Evolutionary conservation across 2,888 invertebrate genomes (phyloP).

Genomic region (Halictus ligatus): DNA sequence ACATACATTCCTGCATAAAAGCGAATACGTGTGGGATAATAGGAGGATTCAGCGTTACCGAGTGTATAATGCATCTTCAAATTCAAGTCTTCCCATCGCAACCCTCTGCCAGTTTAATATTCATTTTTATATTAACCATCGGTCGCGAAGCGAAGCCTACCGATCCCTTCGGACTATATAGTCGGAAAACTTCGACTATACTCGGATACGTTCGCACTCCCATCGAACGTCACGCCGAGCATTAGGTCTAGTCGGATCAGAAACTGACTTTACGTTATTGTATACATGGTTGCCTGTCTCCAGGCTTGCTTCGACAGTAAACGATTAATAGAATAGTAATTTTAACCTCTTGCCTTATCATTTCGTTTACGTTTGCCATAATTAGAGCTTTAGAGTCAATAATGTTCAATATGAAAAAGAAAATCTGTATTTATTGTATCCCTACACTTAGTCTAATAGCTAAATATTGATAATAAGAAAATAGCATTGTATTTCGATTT

Average conservation of each 20-base stretch:
- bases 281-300: neutral
- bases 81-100: conserved; percentile 42
- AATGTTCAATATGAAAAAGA: too few relatives aligned
- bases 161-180: neutral
- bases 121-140: conserved; percentile 15
- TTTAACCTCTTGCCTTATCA: neutral
- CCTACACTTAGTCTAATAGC: too few relatives aligned
- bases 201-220: neutral
- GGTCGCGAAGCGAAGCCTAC: neutral
- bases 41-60: conserved; percentile 47
- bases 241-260: neutral
- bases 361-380: too few relatives aligned
- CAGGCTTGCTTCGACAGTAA: neutral
- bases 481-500: too few relatives aligned
- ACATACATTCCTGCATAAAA: conserved; percentile 54
- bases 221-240: neutral
- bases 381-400: too few relatives aligned
- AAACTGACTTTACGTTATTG: neutral
- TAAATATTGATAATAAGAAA: too few relatives aligned
- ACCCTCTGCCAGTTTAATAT: conserved; percentile 25
- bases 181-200: neutral
- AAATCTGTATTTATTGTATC: too few relatives aligned
- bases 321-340: neutral
- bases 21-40: conserved; percentile 45
- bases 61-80: conserved; percentile 60